These are phyloP conservation scores for Eudemis profundana DNA, from an alignment of 2,888 invertebrate species.

Conservation along the genomic window DNA sequence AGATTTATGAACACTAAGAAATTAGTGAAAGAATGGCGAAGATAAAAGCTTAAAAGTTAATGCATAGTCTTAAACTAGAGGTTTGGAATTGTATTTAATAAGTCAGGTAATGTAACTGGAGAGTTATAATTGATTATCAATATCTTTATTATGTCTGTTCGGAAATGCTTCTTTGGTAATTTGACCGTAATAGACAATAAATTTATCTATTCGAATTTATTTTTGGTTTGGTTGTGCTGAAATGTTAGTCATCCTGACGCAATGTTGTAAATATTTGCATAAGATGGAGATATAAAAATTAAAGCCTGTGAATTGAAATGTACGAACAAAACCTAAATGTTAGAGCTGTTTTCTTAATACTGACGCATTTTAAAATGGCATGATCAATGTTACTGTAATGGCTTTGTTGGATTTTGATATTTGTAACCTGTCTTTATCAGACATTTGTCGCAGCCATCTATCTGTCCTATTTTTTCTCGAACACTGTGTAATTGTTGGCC, in stretches of 20 bases:
- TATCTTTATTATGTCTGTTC: constrained; percentile 20
- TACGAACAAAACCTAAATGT: constrained; percentile 52
- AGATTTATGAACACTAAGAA: constrained; percentile 50
- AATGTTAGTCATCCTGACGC: constrained; percentile 29
- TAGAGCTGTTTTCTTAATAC: constrained; percentile 37
- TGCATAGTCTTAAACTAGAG: constrained; percentile 50
- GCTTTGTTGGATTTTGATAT: constrained; percentile 32
- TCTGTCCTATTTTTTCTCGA: constrained; percentile 6
- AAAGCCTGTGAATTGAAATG: constrained; percentile 38
- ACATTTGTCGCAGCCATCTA: neutral
- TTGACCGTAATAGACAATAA: constrained; percentile 28
- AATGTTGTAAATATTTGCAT: constrained; percentile 35
- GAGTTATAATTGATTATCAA: constrained; percentile 25
- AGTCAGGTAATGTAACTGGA: constrained; percentile 48
- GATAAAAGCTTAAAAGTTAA: constrained; percentile 52
- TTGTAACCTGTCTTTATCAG: constrained; percentile 6
- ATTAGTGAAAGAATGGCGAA: constrained; percentile 52
- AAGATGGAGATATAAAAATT: constrained; percentile 28
- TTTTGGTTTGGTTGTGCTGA: constrained; percentile 15
- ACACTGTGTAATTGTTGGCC: constrained; percentile 32
- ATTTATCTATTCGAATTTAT: constrained; percentile 8
- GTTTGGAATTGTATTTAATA: constrained; percentile 52
- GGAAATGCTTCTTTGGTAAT: constrained; percentile 21
- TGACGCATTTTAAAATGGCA: constrained; percentile 47
- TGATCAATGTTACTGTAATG: constrained; percentile 37